Conservation (phyloP, 2,888 invertebrate species). For the Heteromurus nitidus region DNA sequence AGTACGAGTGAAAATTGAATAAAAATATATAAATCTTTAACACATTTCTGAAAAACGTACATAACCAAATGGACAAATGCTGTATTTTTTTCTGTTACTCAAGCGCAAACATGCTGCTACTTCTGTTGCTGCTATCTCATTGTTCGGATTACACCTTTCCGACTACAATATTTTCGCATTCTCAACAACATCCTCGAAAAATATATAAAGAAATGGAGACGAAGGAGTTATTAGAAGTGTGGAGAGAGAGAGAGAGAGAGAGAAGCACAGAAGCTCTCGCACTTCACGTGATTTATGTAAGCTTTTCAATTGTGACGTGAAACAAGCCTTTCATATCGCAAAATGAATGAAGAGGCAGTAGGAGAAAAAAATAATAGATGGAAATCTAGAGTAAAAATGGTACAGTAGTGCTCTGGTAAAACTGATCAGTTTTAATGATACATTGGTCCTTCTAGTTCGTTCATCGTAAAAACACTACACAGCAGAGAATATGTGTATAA, state of each 20-base stretch:
- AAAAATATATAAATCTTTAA: no score
- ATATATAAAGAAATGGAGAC: not conserved
- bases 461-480: slow-evolving; percentile 1
- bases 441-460: not conserved
- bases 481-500: no score
- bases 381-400: not conserved
- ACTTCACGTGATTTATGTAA: slow-evolving; percentile 46
- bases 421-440: slow-evolving; percentile 3
- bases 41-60: no score
- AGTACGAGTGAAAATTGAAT: no score
- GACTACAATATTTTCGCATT: no score
- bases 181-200: not conserved
- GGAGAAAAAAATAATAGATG: slow-evolving; percentile 20
- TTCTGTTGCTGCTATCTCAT: no score
- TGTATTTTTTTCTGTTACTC: no score
- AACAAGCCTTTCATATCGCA: slow-evolving; percentile 18
- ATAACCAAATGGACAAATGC: no score
- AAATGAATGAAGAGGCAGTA: no score
- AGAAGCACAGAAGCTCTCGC: not conserved
- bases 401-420: no score
- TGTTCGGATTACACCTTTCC: no score
- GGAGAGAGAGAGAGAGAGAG: not conserved
- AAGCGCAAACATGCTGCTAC: no score
- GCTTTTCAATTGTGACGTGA: slow-evolving; percentile 33
- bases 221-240: not conserved